These are phyloP conservation scores for Cyphomyrus discorhynchus DNA, from an alignment of 2,113 vertebrate species.

Conservation along the genomic window DNA sequence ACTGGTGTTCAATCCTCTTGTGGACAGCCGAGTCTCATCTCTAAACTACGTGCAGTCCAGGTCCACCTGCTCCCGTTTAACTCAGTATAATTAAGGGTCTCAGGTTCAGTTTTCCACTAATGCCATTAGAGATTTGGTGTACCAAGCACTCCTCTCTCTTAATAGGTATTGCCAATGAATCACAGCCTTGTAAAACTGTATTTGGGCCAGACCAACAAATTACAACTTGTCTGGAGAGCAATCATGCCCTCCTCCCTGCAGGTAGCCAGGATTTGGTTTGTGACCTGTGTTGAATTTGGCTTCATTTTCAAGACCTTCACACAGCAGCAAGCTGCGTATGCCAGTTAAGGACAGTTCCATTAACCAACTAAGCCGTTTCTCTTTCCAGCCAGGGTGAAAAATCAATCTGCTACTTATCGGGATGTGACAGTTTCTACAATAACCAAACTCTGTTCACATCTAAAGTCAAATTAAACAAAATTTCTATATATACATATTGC, in stretches of 20 bases:
- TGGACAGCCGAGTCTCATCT: background rate
- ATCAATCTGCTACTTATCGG: background rate
- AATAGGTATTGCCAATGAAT: background rate
- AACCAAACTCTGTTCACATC: background rate
- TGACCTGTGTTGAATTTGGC: background rate
- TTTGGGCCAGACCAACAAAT: background rate
- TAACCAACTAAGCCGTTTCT: background rate
- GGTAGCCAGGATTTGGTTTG: background rate
- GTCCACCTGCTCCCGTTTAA: background rate
- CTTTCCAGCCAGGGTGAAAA: background rate
- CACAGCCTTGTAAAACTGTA: conserved; percentile 4
- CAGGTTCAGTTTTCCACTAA: background rate
- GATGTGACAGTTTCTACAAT: background rate
- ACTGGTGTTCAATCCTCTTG: background rate
- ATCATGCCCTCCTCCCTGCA: background rate
- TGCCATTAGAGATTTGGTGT: background rate
- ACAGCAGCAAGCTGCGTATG: background rate
- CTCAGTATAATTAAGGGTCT: conserved; percentile 3
- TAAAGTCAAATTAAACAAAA: background rate
- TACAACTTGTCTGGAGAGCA: background rate
- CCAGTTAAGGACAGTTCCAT: background rate
- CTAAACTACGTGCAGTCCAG: background rate
- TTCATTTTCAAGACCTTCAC: background rate
- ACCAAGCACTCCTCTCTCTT: background rate
- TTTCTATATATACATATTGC: background rate